These are phyloP conservation scores for Chrysopa pallens DNA, from an alignment of 1,140 invertebrate species.

Conservation along the genomic window DNA sequence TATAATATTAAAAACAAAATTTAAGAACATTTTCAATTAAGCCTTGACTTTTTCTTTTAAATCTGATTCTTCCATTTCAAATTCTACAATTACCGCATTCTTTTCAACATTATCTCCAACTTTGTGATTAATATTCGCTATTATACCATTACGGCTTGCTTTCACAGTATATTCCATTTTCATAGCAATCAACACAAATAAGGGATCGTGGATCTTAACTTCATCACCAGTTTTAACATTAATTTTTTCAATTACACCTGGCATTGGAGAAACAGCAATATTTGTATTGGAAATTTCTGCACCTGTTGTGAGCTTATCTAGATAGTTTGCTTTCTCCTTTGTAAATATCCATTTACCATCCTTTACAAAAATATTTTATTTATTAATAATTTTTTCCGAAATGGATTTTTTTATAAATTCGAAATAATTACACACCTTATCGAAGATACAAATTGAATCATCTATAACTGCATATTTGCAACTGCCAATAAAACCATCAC, in stretches of 20 bases:
- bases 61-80: conserved; percentile 22
- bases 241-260: conserved; percentile 86
- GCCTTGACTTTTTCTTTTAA: background rate
- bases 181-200: conserved; percentile 93
- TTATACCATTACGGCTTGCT: conserved; percentile 52
- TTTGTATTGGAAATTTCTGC: conserved; percentile 9
- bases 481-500: conserved; percentile 24
- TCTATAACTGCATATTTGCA: conserved; percentile 29
- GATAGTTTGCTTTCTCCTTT: conserved; percentile 28
- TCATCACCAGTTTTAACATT: conserved; percentile 57
- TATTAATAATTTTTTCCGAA: too few relatives aligned
- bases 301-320: conserved; percentile 20
- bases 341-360: conserved; percentile 28
- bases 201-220: conserved; percentile 67
- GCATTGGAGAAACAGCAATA: conserved; percentile 76
- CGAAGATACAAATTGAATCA: conserved; percentile 33
- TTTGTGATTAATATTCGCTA: conserved; percentile 54
- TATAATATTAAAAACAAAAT: too few relatives aligned
- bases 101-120: conserved; percentile 73
- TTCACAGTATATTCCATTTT: conserved; percentile 97
- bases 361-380: conserved; percentile 18
- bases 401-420: too few relatives aligned
- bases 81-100: conserved; percentile 36
- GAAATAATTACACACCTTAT: conserved; percentile 24
- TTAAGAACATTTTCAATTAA: too few relatives aligned